Base-by-base conservation (phyloP, 1,140 invertebrate genomes). In the Dinoponera quadriceps region DNA sequence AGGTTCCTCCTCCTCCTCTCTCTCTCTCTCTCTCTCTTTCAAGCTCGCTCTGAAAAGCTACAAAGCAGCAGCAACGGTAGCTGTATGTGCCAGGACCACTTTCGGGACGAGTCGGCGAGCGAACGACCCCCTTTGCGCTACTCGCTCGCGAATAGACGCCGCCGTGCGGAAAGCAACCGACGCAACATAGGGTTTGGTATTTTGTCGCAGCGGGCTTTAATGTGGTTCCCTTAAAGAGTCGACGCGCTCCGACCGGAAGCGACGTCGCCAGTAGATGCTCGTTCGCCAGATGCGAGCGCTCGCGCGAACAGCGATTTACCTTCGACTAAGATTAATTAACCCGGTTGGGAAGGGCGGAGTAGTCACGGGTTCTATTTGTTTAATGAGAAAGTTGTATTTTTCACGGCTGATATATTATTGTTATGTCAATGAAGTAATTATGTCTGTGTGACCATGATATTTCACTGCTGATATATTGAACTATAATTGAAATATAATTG, bases 141-240 rank as follows among this genome's bases (percentile, higher is more conserved):
- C 33, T 68, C 48, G 57, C n/a, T 62, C 49, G 33, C 49, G 44
- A 75, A 63, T 51, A 51, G 59, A 75, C 33, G 22, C 63, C 33
- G 33, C n/a, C 25, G n/a, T 38, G 14, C 18, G 25, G 33, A 29
- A 57, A 44, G 38, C 65, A 57, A 44, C 63, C 65, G 22, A 20
- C n/a, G 72, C 25, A 22, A 68, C 44, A 68, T 69, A n/a, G 60
- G 33, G 51, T 69, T 69, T 80, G 54, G 22, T 27, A 80, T 71
- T 57, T 57, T 69, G 63, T 78, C 44, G 51, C 33, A 55, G 51
- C 33, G 51, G 18, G 33, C 51, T 71, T 80, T 71, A 71, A 80
- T 80, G 65, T 69, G 63, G 75, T 20, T 80, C 22, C 33, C 33
- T 22, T 71, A 71, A 80, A 69, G 51, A 25, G 51, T 3, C 22